Base-by-base conservation (phyloP, 2,113 vertebrate species). In the Mionectes macconnelli region DNA sequence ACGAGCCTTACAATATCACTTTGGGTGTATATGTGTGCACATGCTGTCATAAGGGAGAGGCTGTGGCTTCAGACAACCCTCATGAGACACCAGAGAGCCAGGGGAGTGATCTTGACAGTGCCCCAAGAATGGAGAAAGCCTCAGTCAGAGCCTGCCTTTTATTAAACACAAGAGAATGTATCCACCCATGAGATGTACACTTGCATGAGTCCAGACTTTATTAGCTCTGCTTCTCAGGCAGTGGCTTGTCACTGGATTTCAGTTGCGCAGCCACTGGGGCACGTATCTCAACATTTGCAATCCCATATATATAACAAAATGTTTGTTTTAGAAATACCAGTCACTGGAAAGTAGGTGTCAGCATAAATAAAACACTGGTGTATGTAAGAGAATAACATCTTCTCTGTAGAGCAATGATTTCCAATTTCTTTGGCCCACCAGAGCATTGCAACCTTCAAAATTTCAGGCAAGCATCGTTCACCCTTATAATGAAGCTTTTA, bases 11-110 rank as follows among this genome's bases (percentile, higher is more conserved):
- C 55, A 81, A n/a, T 44, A 50, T 75, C 47, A 47, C 22, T 80
- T 78, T 68, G 90, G 76, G 76, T 64, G 83, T 74, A 75, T 85
- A 37, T 27, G 11, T 67, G 55, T 60, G 47, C 27, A 60, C 17
- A 87, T 84, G 64, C 50, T 84, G 90, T 92, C 93, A 93, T 84
- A 81, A 64, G 95, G 91, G 95, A 94, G 91, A 84, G 94, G 86
- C 90, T 81, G 73, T 3, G 2, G 42, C 60, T 56, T 78, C n/a
- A 81, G 8, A 78, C 24, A 75, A 81, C 52, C 47, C 86, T 86
- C 66, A 18, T 23, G 87, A 92, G 76, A 56, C 17, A 28, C 60
- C 21, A 28, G 59, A 73, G 53, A 37, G 69, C 68, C 72, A 90
- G 33, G 15, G 56, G 52, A 94, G 85, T 56, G 78, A 84, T 70